Conservation (phyloP, 2,888 invertebrate species). For the Hyppa rectilinea region DNA sequence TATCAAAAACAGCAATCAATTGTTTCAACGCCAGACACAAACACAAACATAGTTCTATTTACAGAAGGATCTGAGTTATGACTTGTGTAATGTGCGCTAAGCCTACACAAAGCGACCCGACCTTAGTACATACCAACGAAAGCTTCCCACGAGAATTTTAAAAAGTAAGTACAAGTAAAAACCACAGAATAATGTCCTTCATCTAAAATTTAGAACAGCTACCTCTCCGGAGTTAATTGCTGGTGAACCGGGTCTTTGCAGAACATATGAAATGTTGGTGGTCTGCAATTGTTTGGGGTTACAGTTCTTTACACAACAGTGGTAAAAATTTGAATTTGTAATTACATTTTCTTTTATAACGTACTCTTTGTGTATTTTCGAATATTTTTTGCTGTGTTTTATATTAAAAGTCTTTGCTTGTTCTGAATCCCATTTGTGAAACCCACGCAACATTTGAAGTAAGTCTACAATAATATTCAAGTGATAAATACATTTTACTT, state of each 20-base stretch:
- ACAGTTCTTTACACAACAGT: constrained; percentile 33
- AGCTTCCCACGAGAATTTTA: constrained; percentile 69
- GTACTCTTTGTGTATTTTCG: not conserved
- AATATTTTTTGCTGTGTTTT: not conserved
- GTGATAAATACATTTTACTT: constrained; percentile 8
- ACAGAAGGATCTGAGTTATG: constrained; percentile 38
- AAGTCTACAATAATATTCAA: not conserved
- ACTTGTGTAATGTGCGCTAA: constrained; percentile 27
- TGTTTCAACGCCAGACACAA: constrained; percentile 28
- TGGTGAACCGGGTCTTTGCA: constrained; percentile 61
- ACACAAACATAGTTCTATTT: constrained; percentile 49
- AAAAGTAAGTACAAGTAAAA: constrained; percentile 71
- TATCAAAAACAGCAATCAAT: constrained; percentile 35
- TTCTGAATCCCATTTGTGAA: constrained; percentile 12
- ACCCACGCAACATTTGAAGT: not conserved
- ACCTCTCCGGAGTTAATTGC: constrained; percentile 71
- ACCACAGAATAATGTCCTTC: constrained; percentile 72
- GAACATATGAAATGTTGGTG: constrained; percentile 37
- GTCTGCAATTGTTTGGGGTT: constrained; percentile 38
- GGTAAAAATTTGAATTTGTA: constrained; percentile 29
- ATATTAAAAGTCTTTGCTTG: constrained; percentile 9
- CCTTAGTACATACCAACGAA: constrained; percentile 53
- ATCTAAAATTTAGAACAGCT: constrained; percentile 75
- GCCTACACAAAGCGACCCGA: constrained; percentile 35
- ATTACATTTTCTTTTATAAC: constrained; percentile 20